Conservation (phyloP, 2,113 vertebrate species). For the Lamprotornis superbus region DNA sequence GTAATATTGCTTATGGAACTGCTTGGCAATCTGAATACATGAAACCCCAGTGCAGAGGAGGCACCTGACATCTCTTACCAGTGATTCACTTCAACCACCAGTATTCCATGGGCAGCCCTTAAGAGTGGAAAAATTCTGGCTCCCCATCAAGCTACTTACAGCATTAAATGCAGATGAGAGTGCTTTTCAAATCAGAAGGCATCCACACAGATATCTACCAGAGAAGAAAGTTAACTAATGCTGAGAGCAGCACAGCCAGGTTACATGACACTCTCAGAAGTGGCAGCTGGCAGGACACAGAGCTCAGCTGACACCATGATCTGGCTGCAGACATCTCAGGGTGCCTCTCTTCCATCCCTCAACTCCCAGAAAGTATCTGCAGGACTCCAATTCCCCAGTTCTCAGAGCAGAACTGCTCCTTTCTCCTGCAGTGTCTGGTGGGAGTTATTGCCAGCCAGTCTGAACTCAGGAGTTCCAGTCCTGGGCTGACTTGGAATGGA, state of each 20-base stretch:
- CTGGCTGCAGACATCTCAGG: neutral
- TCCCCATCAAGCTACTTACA: neutral
- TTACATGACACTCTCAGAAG: rapidly evolving
- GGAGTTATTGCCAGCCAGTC: neutral
- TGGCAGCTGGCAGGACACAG: neutral
- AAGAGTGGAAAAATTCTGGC: neutral
- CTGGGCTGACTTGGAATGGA: neutral
- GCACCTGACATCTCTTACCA: neutral
- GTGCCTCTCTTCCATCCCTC: neutral
- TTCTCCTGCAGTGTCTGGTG: neutral
- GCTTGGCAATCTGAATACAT: neutral
- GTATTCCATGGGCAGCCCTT: neutral
- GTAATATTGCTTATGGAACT: neutral
- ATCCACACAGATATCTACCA: neutral
- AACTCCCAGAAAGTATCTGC: neutral
- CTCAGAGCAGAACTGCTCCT: neutral
- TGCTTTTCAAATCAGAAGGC: neutral
- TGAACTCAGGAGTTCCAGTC: neutral
- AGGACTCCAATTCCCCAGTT: neutral
- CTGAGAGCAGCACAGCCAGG: neutral
- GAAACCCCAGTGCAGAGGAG: neutral
- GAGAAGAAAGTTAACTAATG: neutral
- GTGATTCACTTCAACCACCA: neutral
- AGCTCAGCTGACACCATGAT: neutral
- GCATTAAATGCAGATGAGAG: neutral